phyloP scores from a whole-genome alignment of 2,113 vertebrate species.

The Halichoerus grypus region DNA sequence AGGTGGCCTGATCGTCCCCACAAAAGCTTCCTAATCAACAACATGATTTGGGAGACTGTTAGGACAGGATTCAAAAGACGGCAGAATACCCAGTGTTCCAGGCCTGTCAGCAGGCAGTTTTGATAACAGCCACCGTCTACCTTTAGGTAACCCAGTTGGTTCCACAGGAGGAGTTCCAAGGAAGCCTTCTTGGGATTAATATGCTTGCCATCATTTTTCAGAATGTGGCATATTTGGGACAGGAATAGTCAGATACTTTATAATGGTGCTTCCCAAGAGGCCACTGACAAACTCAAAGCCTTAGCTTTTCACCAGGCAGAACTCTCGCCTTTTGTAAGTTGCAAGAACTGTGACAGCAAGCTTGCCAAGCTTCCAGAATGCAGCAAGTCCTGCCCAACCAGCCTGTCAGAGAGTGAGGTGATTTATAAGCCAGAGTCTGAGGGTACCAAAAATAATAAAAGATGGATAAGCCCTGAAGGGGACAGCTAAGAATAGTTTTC shows the following conservation, averaged over 20 bases:
- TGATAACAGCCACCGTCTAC: background rate
- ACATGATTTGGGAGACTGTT: background rate
- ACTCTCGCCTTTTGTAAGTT: background rate
- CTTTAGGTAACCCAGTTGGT: background rate
- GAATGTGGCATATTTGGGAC: constrained; percentile 25
- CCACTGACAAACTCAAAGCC: background rate
- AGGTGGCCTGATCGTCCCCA: background rate
- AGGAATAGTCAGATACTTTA: background rate
- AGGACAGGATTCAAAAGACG: background rate
- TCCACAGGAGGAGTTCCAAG: background rate
- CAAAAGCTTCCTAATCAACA: background rate
- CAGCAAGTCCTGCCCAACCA: constrained; percentile 47
- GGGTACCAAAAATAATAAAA: background rate
- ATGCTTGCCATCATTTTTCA: constrained; percentile 49
- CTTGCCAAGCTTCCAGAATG: constrained; percentile 43
- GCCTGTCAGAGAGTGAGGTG: constrained; percentile 1
- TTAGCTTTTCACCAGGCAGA: background rate
- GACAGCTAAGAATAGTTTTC: constrained; percentile 9
- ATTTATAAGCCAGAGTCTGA: constrained; percentile 43
- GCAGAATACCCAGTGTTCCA: background rate
- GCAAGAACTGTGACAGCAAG: background rate
- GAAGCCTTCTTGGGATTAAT: constrained; percentile 27
- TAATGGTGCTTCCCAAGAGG: background rate
- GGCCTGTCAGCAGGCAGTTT: background rate
- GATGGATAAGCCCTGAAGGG: background rate